These are phyloP conservation scores for Polyommatus iphigenia DNA, from an alignment of 2,888 invertebrate species.

Conservation along the genomic window DNA sequence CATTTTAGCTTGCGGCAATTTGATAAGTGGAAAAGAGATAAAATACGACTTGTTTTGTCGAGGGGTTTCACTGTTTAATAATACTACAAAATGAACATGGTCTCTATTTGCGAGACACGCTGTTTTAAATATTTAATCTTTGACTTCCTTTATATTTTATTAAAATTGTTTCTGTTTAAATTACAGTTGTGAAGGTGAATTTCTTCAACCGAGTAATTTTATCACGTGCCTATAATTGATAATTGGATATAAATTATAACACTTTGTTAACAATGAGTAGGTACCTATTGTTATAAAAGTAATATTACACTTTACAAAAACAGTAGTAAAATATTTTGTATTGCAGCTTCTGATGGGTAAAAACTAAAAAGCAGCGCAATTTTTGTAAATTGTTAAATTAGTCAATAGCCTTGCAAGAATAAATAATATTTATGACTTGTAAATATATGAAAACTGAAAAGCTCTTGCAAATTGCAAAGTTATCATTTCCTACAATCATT, in stretches of 20 bases:
- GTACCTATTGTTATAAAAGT: too few relatives aligned
- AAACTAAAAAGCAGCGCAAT: too few relatives aligned
- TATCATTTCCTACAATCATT: too few relatives aligned
- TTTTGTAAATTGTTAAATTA: too few relatives aligned
- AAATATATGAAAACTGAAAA: too few relatives aligned
- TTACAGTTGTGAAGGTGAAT: not conserved
- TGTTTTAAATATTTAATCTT: slow-evolving; percentile 77
- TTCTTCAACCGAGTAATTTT: slow-evolving; percentile 21
- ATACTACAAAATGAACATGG: slow-evolving; percentile 75
- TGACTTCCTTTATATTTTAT: slow-evolving; percentile 73
- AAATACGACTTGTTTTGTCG: slow-evolving; percentile 40
- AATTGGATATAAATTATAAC: slow-evolving; percentile 16
- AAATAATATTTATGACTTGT: too few relatives aligned
- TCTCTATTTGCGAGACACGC: slow-evolving; percentile 69
- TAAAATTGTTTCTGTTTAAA: slow-evolving; percentile 26
- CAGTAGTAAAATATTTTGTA: too few relatives aligned
- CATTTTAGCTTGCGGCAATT: slow-evolving; percentile 50
- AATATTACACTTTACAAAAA: too few relatives aligned
- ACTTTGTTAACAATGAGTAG: not conserved
- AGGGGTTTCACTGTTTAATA: slow-evolving; percentile 75
- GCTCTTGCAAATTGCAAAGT: too few relatives aligned
- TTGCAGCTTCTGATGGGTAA: too few relatives aligned
- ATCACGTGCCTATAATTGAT: not conserved
- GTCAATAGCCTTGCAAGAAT: too few relatives aligned
- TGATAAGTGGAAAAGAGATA: slow-evolving; percentile 52